phyloP scores from a whole-genome alignment of 2,797 vertebrate genomes.

The Orestias chungarensis region DNA sequence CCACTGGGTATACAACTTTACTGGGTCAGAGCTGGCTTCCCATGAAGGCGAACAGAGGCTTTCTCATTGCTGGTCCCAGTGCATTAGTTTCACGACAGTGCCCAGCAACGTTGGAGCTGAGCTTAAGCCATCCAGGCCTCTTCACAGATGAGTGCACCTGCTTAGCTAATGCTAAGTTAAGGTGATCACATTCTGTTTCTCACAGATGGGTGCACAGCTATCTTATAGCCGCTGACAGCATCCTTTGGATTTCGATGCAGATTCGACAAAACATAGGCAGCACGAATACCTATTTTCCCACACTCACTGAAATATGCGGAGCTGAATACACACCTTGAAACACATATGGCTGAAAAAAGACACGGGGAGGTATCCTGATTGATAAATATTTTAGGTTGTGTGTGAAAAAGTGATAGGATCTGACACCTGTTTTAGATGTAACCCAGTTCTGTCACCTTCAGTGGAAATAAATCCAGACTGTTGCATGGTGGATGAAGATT shows the following conservation, averaged over 20 bases:
- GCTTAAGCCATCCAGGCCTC: constrained; percentile 55
- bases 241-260: constrained; percentile 5
- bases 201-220: constrained; percentile 48
- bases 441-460: constrained; percentile 46
- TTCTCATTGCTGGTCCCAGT: constrained; percentile 59
- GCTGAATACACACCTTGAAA: constrained; percentile 5
- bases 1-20: constrained; percentile 60
- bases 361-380: not conserved
- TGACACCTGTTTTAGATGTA: constrained; percentile 20
- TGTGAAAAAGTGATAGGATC: not conserved
- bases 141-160: constrained; percentile 63
- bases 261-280: constrained; percentile 13
- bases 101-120: constrained; percentile 52
- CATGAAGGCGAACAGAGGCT: constrained; percentile 62
- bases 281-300: not conserved
- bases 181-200: constrained; percentile 62
- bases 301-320: constrained; percentile 2
- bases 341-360: not conserved
- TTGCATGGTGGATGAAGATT: constrained; percentile 13
- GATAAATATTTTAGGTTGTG: not conserved
- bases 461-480: constrained; percentile 15
- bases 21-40: constrained; percentile 68
- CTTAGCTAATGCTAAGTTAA: constrained; percentile 71
- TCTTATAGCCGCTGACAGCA: constrained; percentile 51
- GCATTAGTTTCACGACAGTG: constrained; percentile 59